phyloP scores from a whole-genome alignment of 2,797 vertebrate species.

The Sebastes itinus region DNA sequence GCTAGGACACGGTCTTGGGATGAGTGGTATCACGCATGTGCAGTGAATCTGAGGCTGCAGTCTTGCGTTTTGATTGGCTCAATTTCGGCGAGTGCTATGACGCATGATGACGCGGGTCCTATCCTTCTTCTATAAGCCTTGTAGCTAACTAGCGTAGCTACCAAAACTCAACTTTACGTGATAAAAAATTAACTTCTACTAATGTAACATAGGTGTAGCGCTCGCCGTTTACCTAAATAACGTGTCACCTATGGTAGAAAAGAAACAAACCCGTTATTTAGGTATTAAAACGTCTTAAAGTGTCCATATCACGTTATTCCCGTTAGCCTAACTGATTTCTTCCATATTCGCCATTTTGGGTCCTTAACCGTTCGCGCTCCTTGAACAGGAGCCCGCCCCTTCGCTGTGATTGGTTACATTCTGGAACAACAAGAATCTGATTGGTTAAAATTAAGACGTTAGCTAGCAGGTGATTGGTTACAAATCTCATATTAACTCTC shows the following conservation, averaged over 20 bases:
- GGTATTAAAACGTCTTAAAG: not conserved
- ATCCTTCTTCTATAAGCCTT: not conserved
- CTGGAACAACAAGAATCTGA: not conserved
- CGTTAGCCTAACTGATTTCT: not conserved
- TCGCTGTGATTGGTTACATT: constrained; percentile 48
- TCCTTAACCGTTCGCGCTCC: constrained; percentile 82
- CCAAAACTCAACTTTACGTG: not conserved
- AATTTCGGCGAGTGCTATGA: too few species aligned
- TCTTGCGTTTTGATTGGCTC: too few species aligned
- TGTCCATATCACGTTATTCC: not conserved
- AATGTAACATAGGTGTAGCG: not conserved
- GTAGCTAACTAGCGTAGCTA: not conserved
- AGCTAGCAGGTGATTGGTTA: not conserved
- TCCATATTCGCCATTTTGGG: constrained; percentile 76
- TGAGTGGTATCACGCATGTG: too few species aligned
- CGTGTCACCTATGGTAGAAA: rapidly evolving
- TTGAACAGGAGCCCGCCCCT: constrained; percentile 36
- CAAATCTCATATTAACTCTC: not conserved
- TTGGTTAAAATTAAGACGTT: constrained; percentile 34
- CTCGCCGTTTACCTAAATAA: not conserved
- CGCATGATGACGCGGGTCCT: too few species aligned
- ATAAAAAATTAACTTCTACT: not conserved
- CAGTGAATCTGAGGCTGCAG: too few species aligned
- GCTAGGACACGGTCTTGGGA: too few species aligned
- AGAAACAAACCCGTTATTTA: rapidly evolving